These are phyloP conservation scores for Iguana delicatissima DNA, from an alignment of 2,797 vertebrate genomes.

Conservation along the genomic window DNA sequence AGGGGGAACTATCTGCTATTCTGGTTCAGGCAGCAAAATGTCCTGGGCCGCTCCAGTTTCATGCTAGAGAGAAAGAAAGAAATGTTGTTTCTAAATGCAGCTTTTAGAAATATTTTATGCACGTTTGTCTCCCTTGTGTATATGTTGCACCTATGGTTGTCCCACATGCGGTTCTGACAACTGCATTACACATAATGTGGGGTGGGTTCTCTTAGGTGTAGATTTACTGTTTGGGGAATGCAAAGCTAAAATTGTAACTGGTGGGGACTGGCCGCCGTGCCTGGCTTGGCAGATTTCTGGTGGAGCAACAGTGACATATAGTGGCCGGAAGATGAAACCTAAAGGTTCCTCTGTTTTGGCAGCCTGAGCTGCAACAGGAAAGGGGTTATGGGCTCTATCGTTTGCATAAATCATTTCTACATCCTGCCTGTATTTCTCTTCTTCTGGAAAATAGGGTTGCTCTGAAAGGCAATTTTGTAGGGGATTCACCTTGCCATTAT, in stretches of 20 bases:
- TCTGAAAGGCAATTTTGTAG: too few species aligned
- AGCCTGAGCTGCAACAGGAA: background rate
- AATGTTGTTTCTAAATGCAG: too few species aligned
- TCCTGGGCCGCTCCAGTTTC: too few species aligned
- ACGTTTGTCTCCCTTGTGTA: background rate
- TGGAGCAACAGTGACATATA: slow-evolving; percentile 70
- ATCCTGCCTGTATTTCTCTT: too few species aligned
- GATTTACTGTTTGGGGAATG: background rate
- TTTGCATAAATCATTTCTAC: background rate
- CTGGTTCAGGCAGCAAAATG: too few species aligned
- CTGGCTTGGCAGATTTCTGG: slow-evolving; percentile 16
- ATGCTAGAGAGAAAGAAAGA: too few species aligned
- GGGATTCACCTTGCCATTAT: too few species aligned
- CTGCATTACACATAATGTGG: background rate
- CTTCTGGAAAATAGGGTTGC: background rate
- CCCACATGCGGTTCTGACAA: background rate
- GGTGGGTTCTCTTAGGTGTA: too few species aligned
- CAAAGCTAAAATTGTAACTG: background rate
- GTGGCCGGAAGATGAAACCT: slow-evolving; percentile 54
- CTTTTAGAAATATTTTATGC: too few species aligned
- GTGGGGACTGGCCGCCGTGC: background rate
- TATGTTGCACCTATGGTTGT: background rate
- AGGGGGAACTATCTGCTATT: too few species aligned
- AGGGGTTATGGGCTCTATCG: too few species aligned
- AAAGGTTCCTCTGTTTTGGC: background rate